Conservation (phyloP, 53 echinoderm and acorn worm genomes). For the Antedon mediterranea region DNA sequence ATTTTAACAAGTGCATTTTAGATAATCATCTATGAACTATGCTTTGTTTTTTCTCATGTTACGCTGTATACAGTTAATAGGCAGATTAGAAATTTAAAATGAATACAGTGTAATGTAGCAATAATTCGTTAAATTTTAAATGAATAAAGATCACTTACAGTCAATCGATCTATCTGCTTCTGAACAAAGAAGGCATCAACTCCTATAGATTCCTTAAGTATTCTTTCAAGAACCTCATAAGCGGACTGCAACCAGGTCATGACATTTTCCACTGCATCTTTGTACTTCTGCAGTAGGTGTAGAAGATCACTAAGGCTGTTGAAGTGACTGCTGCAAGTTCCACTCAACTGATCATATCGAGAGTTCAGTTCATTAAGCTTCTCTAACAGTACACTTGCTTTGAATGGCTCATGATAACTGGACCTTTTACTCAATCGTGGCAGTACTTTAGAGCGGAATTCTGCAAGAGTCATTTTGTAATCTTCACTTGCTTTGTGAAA, state of each 20-base stretch:
- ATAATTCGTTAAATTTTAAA: too few relatives aligned
- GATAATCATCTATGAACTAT: too few relatives aligned
- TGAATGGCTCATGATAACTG: conserved; percentile 64
- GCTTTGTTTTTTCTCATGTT: too few relatives aligned
- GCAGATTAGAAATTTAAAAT: too few relatives aligned
- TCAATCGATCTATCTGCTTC: conserved; percentile 80
- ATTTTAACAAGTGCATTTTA: too few relatives aligned
- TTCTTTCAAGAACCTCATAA: conserved; percentile 60
- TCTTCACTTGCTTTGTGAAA: conserved; percentile 47
- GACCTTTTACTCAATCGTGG: conserved; percentile 68
- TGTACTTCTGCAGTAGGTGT: conserved; percentile 54
- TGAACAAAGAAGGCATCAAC: conserved; percentile 78
- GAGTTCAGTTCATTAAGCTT: conserved; percentile 63
- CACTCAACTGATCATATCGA: conserved; percentile 55
- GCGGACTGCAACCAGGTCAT: conserved; percentile 49
- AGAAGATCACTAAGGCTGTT: conserved; percentile 50
- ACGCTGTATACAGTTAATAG: too few relatives aligned
- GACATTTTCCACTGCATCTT: conserved; percentile 44
- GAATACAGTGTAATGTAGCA: too few relatives aligned
- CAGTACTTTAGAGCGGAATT: conserved; percentile 56
- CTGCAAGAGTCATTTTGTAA: conserved; percentile 40
- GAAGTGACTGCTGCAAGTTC: conserved; percentile 33
- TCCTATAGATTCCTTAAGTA: conserved; percentile 64
- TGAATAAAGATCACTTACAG: conserved; percentile 21
- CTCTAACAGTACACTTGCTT: conserved; percentile 40